phyloP scores from a whole-genome alignment of 2,888 invertebrate genomes.

The Lepetodrilus schrolli region DNA sequence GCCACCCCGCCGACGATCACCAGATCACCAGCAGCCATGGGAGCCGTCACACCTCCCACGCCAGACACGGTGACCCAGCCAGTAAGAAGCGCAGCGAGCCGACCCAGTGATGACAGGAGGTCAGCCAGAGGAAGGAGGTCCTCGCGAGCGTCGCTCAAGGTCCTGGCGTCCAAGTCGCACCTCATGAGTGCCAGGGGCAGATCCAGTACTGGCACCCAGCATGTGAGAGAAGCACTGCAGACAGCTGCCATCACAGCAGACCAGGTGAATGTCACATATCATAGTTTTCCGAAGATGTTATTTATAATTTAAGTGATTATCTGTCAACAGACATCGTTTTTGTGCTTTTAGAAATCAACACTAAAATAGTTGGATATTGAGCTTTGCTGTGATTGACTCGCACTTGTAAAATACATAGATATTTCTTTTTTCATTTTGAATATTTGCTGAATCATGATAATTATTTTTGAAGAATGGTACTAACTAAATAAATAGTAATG shows the following conservation, averaged over 20 bases:
- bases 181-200: background rate
- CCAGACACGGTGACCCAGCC: background rate
- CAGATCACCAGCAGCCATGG: background rate
- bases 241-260: background rate
- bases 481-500: too few species aligned
- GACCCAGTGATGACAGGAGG: background rate
- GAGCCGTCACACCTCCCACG: background rate
- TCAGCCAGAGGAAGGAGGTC: background rate
- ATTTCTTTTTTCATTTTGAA: too few species aligned
- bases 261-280: too few species aligned
- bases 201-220: background rate
- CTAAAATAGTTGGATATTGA: too few species aligned
- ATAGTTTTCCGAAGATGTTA: too few species aligned
- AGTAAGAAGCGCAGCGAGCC: background rate
- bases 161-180: background rate
- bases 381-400: too few species aligned
- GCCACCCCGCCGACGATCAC: slow-evolving; percentile 22
- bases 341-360: too few species aligned
- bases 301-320: too few species aligned
- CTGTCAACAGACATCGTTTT: too few species aligned
- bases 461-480: too few species aligned
- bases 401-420: too few species aligned
- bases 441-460: too few species aligned
- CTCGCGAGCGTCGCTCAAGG: slow-evolving; percentile 19
- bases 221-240: background rate